phyloP scores from a whole-genome alignment of 2,113 vertebrate species.

The Rhinopithecus roxellana region DNA sequence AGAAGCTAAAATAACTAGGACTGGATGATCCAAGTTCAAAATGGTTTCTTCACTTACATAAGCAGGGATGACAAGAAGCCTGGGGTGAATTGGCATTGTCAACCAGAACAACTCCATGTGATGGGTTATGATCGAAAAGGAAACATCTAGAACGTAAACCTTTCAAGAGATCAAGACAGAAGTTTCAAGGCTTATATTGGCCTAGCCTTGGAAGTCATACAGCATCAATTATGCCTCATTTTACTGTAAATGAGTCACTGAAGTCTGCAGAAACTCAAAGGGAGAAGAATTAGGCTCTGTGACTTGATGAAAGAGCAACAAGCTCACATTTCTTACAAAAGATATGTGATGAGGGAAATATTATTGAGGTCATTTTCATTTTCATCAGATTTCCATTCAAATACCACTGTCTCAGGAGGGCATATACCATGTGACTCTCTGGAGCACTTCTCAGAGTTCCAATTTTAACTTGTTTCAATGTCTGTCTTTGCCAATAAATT shows the following conservation, averaged over 20 bases:
- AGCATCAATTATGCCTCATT: not conserved
- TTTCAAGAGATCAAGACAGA: not conserved
- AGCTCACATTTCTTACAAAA: not conserved
- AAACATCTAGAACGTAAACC: not conserved
- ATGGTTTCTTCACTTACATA: not conserved
- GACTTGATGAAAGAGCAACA: not conserved
- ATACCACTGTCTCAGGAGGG: rapidly evolving
- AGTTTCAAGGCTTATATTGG: not conserved
- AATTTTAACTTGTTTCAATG: not conserved
- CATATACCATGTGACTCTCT: not conserved
- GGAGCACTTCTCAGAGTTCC: not conserved
- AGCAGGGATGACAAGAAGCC: not conserved
- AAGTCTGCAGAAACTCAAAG: not conserved
- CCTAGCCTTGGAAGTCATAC: not conserved
- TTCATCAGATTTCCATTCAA: not conserved
- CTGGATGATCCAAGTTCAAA: not conserved
- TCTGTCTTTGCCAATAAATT: not conserved
- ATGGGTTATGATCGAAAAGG: not conserved
- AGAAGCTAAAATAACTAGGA: not conserved
- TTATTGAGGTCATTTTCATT: not conserved
- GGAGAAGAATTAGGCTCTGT: not conserved
- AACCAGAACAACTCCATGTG: not conserved
- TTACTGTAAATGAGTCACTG: not conserved
- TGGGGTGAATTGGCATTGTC: not conserved
- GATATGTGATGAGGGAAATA: not conserved